phyloP scores from a whole-genome alignment of 2,797 vertebrate species.

The Fratercula arctica region DNA sequence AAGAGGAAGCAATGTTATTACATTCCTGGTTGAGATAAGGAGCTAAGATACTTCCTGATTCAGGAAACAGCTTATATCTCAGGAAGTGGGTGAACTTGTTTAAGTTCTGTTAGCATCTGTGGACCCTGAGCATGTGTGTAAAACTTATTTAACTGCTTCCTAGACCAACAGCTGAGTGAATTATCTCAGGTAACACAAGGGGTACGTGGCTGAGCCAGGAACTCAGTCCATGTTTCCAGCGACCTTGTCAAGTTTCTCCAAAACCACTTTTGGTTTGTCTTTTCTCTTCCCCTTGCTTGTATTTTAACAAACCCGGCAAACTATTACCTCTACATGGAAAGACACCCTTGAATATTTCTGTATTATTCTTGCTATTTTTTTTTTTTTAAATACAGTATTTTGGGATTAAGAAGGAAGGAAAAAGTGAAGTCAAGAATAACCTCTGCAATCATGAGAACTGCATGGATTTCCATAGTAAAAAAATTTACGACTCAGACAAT shows the following conservation, averaged over 20 bases:
- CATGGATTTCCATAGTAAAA: neutral
- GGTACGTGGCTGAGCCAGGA: neutral
- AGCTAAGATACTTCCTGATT: conserved; percentile 29
- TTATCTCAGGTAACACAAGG: neutral
- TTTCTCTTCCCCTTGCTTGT: neutral
- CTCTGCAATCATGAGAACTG: neutral
- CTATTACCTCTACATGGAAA: neutral
- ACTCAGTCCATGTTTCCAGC: neutral
- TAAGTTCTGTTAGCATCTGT: neutral
- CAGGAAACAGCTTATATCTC: conserved; percentile 25
- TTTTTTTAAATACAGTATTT: neutral
- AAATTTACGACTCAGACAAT: conserved; percentile 35
- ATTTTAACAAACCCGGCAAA: neutral
- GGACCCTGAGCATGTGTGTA: neutral
- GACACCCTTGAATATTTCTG: neutral
- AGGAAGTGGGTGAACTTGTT: conserved; percentile 16
- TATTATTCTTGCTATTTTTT: neutral
- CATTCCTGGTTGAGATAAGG: conserved; percentile 13
- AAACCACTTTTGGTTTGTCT: neutral
- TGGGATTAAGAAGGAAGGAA: neutral
- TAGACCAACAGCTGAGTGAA: neutral
- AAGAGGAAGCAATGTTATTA: neutral
- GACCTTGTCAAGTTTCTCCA: neutral
- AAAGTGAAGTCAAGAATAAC: neutral
- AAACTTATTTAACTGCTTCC: neutral